phyloP scores from a whole-genome alignment of 2,888 invertebrate species.

The Tipula confusa region DNA sequence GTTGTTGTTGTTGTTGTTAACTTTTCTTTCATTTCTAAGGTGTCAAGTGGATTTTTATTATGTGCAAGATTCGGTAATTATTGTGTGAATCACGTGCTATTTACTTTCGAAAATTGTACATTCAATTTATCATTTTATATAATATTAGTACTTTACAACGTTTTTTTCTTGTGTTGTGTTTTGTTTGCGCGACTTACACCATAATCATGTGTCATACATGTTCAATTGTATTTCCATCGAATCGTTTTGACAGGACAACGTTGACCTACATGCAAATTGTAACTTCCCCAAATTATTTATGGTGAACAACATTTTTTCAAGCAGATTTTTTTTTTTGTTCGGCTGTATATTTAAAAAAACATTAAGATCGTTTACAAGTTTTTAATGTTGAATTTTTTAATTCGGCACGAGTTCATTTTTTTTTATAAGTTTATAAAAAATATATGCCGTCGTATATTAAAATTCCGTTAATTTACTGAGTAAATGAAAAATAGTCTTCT shows the following conservation, averaged over 20 bases:
- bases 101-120: background rate
- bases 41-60: constrained; percentile 20
- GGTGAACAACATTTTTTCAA: background rate
- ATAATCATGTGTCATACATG: background rate
- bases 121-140: background rate
- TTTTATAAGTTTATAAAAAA: background rate
- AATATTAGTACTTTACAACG: too few relatives aligned
- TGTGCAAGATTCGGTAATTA: background rate
- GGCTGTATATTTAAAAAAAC: background rate
- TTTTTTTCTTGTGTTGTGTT: too few relatives aligned
- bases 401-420: background rate
- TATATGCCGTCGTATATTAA: background rate
- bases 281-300: background rate
- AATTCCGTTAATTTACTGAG: background rate
- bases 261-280: background rate
- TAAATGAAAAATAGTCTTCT: background rate
- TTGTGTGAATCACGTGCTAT: background rate
- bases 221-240: background rate
- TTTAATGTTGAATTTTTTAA: background rate
- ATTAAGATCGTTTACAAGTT: background rate
- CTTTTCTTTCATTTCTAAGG: background rate
- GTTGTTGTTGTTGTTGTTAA: background rate
- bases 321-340: background rate
- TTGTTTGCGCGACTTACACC: background rate
- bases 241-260: background rate